Base-by-base conservation (phyloP, 2,113 vertebrate species). In the Oryzias curvinotus region DNA sequence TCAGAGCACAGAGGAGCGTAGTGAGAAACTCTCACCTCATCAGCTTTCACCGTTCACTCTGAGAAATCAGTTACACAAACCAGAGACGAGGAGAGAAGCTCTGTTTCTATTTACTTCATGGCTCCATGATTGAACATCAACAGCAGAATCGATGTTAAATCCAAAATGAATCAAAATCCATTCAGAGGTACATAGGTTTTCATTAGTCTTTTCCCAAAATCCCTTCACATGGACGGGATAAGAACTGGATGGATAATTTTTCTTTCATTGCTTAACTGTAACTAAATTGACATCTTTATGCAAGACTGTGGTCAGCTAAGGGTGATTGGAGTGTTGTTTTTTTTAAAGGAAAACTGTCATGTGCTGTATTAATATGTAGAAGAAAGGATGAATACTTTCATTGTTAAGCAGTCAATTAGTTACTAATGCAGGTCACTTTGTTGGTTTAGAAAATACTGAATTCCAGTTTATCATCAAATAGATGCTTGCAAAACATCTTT, bases 131-230 rank as follows among this genome's bases (percentile, higher is more conserved):
- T 74, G 75, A 75, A 66, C 77, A 50, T 79, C 84, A 81, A 68
- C 82, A 65, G 56, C 65, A 25, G 58, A 65, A 87, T 87, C 75
- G 25, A 85, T 80, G 81, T 64, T 74, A 68, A 60, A 55, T 77
- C 73, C 68, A 73, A 71, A 76, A 83, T 76, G 19, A 83, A 78
- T 83, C 83, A 74, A 80, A 77, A 79, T 75, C 80, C 80, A 81
- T 80, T 77, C 64, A 70, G 58, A 78, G 46, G 60, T 64, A 64
- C 76, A 82, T 71, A 48, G 14, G 62, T 67, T 79, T 73, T 74
- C 83, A 82, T 84, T 52, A 50, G 73, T 83, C 81, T 80, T 76
- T 82, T 64, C 64, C 62, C 62, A 70, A 62, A 62, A 65, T 73
- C 43, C 56, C 53, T 70, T 59, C 68, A 64, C 68, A 23, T 53